phyloP scores from a whole-genome alignment of 2,113 vertebrate genomes.

The Suncus etruscus region DNA sequence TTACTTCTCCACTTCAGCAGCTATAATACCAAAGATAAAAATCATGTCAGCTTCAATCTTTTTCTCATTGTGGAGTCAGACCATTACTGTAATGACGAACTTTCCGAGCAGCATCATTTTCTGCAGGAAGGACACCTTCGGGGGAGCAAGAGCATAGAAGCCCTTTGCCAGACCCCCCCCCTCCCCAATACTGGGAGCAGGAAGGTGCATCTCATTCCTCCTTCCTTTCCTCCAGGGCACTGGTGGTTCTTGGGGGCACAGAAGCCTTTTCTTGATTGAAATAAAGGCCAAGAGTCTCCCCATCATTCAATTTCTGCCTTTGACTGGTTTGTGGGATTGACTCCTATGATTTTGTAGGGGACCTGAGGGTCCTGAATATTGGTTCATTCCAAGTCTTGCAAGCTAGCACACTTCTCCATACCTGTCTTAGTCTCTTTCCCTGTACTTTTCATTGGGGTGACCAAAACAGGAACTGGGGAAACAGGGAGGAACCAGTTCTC shows the following conservation, averaged over 20 bases:
- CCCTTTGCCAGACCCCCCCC: slow-evolving; percentile 42
- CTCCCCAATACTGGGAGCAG: neutral
- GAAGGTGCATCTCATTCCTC: too few relatives aligned
- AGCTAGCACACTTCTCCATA: neutral
- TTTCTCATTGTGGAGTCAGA: slow-evolving; percentile 83
- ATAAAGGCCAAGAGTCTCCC: neutral
- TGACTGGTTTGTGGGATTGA: neutral
- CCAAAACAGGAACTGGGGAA: neutral
- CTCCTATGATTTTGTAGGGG: neutral
- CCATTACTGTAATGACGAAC: slow-evolving; percentile 81
- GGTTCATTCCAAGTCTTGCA: neutral
- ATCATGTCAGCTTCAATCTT: slow-evolving; percentile 81
- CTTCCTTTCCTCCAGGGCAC: too few relatives aligned
- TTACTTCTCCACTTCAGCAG: slow-evolving; percentile 82
- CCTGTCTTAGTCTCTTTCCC: neutral
- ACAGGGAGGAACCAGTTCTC: neutral
- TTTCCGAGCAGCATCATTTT: slow-evolving; percentile 77
- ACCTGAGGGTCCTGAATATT: neutral
- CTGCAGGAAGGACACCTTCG: slow-evolving; percentile 70
- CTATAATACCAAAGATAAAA: slow-evolving; percentile 83
- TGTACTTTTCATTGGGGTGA: neutral
- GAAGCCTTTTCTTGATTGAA: neutral
- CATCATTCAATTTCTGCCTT: neutral
- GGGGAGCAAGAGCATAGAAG: slow-evolving; percentile 11
- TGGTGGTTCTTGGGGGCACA: too few relatives aligned